Base-by-base conservation (phyloP, 2,888 invertebrate genomes). In the Morpho helenor region DNA sequence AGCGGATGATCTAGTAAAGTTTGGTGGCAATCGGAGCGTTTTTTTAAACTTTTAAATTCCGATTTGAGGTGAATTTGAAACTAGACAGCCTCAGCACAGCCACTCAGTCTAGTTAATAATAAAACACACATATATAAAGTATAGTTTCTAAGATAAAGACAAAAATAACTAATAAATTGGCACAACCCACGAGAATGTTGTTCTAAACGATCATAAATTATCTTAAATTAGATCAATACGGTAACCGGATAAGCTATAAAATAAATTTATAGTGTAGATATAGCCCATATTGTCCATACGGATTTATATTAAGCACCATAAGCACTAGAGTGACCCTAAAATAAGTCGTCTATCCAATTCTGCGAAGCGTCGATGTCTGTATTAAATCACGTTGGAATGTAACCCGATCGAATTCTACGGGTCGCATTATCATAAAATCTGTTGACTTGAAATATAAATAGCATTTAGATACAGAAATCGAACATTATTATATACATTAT, bases 401-500 rank as follows among this genome's bases (percentile, higher is more conserved):
- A 63, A 60, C 60, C 59, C 63, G 68, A 66, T 63, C 65, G 62
- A 61, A 60, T 60, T 54, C 58, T 57, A 56, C 45, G 54, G 39
- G 41, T 58, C 55, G 49, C 63, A 68, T 68, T 66, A 68, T 66
- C 68, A 63, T 67, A 68, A 68, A 67, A 57, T 64, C 58, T 60
- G 60, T 56, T 46, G 54, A 58, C 59, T 57, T 47, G 53, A 56
- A 51, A 52, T 59, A 56, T 56, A 56, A 56, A 56, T 56, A 60
- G 46, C 40, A 40, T 46, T 53, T 46, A 31, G 7, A 8, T 52
- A 45, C 31, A 52, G 31, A 39, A 39, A 39, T 39, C 39, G 48
- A 39, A 7, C 31, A 16, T n/a, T n/a, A 8, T 1, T 3, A 31
- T 48, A 31, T 31, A 31, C 31, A 31, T 49, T 39, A 46, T 46